Evolutionary conservation across 2,888 invertebrate genomes (phyloP).

Genomic region (Habroteleia sp.): DNA sequence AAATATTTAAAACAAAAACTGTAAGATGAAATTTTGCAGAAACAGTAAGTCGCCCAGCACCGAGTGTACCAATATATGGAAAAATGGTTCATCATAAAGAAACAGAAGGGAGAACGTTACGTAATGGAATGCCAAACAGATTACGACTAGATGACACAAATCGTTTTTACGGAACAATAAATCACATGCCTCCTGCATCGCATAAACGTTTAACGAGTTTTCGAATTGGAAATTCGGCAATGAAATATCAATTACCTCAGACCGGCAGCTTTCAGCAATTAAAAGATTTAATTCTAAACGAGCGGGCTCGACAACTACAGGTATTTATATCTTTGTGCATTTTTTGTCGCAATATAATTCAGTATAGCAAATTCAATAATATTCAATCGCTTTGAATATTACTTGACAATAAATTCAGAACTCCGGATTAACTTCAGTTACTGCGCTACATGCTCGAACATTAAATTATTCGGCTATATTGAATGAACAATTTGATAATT

Average conservation of each 20-base stretch:
- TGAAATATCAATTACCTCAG: slow-evolving; percentile 69
- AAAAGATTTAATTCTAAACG: slow-evolving; percentile 89
- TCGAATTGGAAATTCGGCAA: slow-evolving; percentile 67
- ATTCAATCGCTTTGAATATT: too few relatives aligned
- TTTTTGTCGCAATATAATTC: too few relatives aligned
- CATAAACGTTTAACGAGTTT: slow-evolving; percentile 78
- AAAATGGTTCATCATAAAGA: slow-evolving; percentile 86
- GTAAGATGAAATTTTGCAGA: slow-evolving; percentile 27
- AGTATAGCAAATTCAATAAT: too few relatives aligned
- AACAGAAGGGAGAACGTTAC: slow-evolving; percentile 82
- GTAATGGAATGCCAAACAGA: slow-evolving; percentile 80
- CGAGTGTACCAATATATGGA: slow-evolving; percentile 85
- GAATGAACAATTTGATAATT: too few relatives aligned
- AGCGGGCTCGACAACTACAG: slow-evolving; percentile 87
- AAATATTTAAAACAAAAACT: slow-evolving; percentile 1
- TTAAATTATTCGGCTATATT: too few relatives aligned
- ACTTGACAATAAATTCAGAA: too few relatives aligned
- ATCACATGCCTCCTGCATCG: slow-evolving; percentile 82
- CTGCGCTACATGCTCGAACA: too few relatives aligned
- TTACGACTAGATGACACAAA: slow-evolving; percentile 83
- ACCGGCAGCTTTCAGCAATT: slow-evolving; percentile 87
- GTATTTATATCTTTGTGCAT: slow-evolving; percentile 64
- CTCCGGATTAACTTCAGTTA: too few relatives aligned
- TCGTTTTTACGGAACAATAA: slow-evolving; percentile 82
- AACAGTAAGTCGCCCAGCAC: slow-evolving; percentile 62